phyloP scores from a whole-genome alignment of 30 jellyfish, hydroid and myxozoan species.

The Turritopsis dohrnii region DNA sequence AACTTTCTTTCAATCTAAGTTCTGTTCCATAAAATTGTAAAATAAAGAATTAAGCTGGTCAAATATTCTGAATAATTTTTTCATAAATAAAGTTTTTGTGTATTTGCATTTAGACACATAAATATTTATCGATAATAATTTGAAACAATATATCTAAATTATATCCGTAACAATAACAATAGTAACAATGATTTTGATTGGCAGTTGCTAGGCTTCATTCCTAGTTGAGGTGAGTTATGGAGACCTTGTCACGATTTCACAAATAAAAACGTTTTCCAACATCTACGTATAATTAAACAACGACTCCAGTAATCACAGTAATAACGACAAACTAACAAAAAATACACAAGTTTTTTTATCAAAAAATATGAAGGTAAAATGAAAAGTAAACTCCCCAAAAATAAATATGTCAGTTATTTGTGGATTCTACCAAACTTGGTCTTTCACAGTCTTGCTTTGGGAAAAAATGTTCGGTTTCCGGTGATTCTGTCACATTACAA shows the following conservation, averaged over 20 bases:
- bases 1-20: neutral
- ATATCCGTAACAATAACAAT: neutral
- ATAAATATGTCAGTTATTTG: neutral
- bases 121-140: neutral
- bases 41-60: neutral
- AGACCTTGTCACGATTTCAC: neutral
- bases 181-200: neutral
- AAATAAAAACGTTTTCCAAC: too few species aligned
- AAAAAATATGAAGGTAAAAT: neutral
- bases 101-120: neutral
- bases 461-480: neutral
- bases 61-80: neutral
- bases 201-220: neutral
- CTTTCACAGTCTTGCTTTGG: neutral
- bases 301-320: too few species aligned
- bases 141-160: neutral
- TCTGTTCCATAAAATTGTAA: neutral
- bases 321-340: neutral
- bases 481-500: conserved; percentile 1
- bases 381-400: neutral
- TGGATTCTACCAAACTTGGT: neutral
- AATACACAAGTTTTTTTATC: neutral
- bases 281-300: too few species aligned
- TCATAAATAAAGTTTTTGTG: neutral
- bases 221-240: neutral